phyloP scores from a whole-genome alignment of 2,888 invertebrate genomes.

The Strigamia crassipes region DNA sequence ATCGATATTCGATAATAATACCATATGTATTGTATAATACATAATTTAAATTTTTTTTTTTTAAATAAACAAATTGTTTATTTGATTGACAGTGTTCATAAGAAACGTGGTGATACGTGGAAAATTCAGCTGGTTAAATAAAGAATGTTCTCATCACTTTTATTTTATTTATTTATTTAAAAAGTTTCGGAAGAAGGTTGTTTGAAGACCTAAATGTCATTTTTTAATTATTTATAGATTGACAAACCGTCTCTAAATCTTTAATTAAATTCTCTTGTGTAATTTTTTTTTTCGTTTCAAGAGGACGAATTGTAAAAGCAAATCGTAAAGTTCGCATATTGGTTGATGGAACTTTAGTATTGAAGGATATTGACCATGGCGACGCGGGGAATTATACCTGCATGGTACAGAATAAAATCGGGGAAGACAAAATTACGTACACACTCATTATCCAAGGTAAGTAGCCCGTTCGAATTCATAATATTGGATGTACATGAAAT shows the following conservation, averaged over 20 bases:
- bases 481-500: not conserved
- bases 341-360: conserved; percentile 88
- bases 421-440: conserved; percentile 89
- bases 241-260: too few species aligned
- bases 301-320: conserved; percentile 25
- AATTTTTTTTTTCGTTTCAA: not conserved
- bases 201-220: too few species aligned
- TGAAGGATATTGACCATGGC: conserved; percentile 82
- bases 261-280: not conserved
- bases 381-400: conserved; percentile 95
- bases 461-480: conserved; percentile 46
- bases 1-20: too few species aligned
- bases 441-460: conserved; percentile 81
- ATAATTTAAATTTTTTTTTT: not conserved
- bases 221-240: too few species aligned
- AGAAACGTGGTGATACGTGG: too few species aligned
- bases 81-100: too few species aligned
- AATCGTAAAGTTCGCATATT: conserved; percentile 69
- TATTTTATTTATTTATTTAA: not conserved
- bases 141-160: not conserved
- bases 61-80: not conserved
- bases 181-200: too few species aligned
- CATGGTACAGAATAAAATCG: conserved; percentile 88
- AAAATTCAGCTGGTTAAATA: not conserved
- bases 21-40: not conserved